Evolutionary conservation across 2,113 vertebrate species (phyloP).

Genomic region (Ictalurus punctatus): DNA sequence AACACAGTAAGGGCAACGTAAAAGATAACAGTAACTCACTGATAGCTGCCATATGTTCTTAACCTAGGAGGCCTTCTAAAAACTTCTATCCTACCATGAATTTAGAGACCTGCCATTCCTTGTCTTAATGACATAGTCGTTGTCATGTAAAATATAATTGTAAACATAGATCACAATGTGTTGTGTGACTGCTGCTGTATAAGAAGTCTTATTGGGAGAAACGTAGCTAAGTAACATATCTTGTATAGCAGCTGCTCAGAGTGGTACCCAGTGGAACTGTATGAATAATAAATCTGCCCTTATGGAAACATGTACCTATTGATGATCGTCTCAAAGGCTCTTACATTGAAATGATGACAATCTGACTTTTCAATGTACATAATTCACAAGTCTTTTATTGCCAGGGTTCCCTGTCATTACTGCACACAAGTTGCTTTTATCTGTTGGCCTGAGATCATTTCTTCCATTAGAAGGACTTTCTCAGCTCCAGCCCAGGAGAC

Average conservation of each 20-base stretch:
- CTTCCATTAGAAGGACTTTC: neutral
- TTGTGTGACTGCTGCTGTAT: neutral
- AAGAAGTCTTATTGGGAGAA: neutral
- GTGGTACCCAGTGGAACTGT: slow-evolving; percentile 3
- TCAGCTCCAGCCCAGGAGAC: neutral
- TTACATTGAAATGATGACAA: neutral
- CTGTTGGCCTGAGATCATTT: neutral
- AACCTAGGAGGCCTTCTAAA: slow-evolving; percentile 10
- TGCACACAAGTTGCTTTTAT: neutral
- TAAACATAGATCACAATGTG: neutral
- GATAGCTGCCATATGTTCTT: slow-evolving; percentile 14
- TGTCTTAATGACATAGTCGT: neutral
- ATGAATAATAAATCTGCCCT: slow-evolving; percentile 8
- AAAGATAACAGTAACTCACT: slow-evolving; percentile 3
- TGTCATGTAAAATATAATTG: neutral
- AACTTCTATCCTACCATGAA: neutral
- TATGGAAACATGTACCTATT: neutral
- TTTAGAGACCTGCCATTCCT: neutral
- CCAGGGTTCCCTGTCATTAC: neutral
- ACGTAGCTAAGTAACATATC: neutral
- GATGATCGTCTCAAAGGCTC: neutral
- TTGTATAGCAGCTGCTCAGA: neutral
- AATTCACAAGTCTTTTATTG: neutral
- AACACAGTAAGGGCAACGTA: neutral
- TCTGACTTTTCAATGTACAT: neutral